These are phyloP conservation scores for Alviniconcha strummeri DNA, from an alignment of 2,888 invertebrate genomes.

Conservation along the genomic window DNA sequence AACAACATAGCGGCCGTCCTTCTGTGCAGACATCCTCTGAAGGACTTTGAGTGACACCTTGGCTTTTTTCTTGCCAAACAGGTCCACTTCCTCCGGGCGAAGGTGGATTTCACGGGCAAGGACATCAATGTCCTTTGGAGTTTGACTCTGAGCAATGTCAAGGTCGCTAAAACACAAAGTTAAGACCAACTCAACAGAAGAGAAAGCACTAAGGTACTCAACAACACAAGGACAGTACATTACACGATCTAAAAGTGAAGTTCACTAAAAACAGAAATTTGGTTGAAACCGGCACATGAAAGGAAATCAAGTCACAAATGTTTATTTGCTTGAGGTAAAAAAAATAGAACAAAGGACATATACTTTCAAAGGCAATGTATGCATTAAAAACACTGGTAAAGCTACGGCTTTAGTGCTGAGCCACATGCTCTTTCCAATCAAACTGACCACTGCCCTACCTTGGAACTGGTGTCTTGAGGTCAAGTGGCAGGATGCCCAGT, in stretches of 20 bases:
- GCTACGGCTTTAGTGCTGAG: too few species aligned
- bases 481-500: constrained; percentile 78
- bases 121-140: constrained; percentile 86
- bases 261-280: too few species aligned
- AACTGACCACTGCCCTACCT: constrained; percentile 77
- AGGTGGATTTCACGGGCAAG: constrained; percentile 91
- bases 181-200: too few species aligned
- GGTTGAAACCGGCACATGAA: too few species aligned
- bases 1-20: constrained; percentile 92
- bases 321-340: too few species aligned
- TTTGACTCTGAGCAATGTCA: constrained; percentile 89
- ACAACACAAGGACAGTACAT: too few species aligned
- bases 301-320: too few species aligned
- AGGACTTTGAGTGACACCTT: constrained; percentile 90
- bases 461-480: constrained; percentile 84
- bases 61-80: constrained; percentile 95
- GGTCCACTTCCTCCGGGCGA: constrained; percentile 85
- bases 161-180: constrained; percentile 80
- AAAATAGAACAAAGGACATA: too few species aligned
- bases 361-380: too few species aligned
- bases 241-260: too few species aligned
- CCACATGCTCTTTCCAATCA: too few species aligned
- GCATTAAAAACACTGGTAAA: background rate
- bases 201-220: too few species aligned
- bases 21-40: constrained; percentile 82